phyloP scores from a whole-genome alignment of 1,140 invertebrate genomes.

The Neodiprion pinetum region DNA sequence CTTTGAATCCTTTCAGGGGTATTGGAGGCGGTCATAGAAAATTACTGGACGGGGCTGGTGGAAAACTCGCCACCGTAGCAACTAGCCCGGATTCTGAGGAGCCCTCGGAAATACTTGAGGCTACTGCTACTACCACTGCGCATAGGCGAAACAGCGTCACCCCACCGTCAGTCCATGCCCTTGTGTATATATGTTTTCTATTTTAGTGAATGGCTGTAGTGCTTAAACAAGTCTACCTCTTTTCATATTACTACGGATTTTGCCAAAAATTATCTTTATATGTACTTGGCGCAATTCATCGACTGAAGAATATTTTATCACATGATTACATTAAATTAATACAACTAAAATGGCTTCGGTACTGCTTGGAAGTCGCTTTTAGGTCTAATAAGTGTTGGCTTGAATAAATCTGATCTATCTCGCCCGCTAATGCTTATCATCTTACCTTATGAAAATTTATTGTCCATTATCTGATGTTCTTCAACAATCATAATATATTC shows the following conservation, averaged over 20 bases:
- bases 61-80: conserved; percentile 63
- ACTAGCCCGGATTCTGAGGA: conserved; percentile 62
- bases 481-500: too few relatives aligned
- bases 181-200: conserved; percentile 34
- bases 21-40: conserved; percentile 65
- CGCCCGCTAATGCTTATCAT: too few relatives aligned
- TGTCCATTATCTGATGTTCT: too few relatives aligned
- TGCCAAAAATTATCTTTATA: neutral
- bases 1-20: conserved; percentile 60
- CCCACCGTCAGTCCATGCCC: conserved; percentile 60
- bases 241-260: neutral
- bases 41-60: conserved; percentile 63
- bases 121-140: conserved; percentile 49
- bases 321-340: too few relatives aligned
- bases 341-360: too few relatives aligned
- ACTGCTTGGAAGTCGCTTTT: too few relatives aligned
- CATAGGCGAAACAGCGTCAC: conserved; percentile 62
- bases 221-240: neutral
- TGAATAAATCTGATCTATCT: too few relatives aligned
- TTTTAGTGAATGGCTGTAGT: neutral
- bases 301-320: neutral
- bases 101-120: conserved; percentile 52
- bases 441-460: too few relatives aligned
- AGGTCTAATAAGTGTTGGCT: too few relatives aligned
- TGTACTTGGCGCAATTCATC: neutral